Percentiles rank a stretch among this genome's conserved stretches.
phyloP scores from a whole-genome alignment of 1,140 invertebrate species.

The Hyles euphorbiae region DNA sequence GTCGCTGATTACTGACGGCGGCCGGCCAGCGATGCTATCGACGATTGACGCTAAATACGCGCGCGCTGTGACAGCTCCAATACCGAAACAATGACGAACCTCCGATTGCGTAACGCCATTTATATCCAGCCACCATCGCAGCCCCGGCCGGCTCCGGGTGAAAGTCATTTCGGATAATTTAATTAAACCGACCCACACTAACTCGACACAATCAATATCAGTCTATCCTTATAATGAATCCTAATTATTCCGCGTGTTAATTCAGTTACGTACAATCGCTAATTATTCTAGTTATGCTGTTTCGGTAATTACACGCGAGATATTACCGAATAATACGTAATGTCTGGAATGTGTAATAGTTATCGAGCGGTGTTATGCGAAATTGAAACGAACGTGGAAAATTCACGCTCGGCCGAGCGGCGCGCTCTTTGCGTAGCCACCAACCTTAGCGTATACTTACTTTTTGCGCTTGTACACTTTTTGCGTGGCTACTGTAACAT shows the following conservation, averaged over 20 bases:
- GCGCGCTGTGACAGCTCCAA: conserved; percentile 60
- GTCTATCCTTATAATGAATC: not conserved
- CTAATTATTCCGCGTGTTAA: not conserved
- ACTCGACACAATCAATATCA: too few relatives aligned
- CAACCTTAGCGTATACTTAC: not conserved
- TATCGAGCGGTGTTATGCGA: conserved; percentile 62
- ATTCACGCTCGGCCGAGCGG: conserved; percentile 67
- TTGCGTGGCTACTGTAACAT: too few relatives aligned
- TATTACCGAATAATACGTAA: conserved; percentile 71
- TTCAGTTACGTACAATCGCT: not conserved
- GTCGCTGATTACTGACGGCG: conserved; percentile 45
- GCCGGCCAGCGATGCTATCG: conserved; percentile 61
- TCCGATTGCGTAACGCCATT: conserved; percentile 56
- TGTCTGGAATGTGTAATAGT: conserved; percentile 67
- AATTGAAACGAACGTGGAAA: conserved; percentile 71
- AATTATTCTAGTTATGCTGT: conserved; percentile 30
- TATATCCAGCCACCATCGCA: conserved; percentile 54
- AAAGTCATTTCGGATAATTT: conserved; percentile 39
- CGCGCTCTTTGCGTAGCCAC: conserved; percentile 27
- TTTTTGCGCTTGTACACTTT: too few relatives aligned
- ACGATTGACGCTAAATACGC: conserved; percentile 72
- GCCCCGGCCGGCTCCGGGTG: conserved; percentile 51
- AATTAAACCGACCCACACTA: conserved; percentile 9
- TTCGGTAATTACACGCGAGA: conserved; percentile 50
- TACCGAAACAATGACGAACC: conserved; percentile 70